Conservation (phyloP, 1,140 invertebrate species). For the Idris sp. region DNA sequence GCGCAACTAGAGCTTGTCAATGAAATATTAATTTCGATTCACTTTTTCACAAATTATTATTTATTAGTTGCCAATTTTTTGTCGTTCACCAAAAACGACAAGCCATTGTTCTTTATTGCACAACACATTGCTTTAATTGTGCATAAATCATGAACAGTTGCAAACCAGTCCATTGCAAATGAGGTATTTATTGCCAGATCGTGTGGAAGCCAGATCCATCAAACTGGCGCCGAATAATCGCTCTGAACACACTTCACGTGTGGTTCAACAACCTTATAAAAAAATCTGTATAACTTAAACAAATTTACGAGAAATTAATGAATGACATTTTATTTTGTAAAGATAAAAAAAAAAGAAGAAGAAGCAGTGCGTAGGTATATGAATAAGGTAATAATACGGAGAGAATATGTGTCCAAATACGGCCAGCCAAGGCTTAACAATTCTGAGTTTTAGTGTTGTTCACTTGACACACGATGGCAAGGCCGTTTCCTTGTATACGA, state of each 20-base stretch:
- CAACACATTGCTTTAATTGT: constrained; percentile 30
- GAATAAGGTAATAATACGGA: constrained; percentile 51
- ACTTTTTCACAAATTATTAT: no score
- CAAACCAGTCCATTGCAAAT: constrained; percentile 23
- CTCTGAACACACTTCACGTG: no score
- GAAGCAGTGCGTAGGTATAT: constrained; percentile 39
- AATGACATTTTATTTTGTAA: no score
- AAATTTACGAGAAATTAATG: no score
- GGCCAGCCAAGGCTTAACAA: constrained; percentile 42
- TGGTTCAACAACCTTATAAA: no score
- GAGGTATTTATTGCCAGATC: constrained; percentile 12
- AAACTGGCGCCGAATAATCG: constrained; percentile 27
- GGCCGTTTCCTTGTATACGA: constrained; percentile 36
- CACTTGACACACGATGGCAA: constrained; percentile 38
- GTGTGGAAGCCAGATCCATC: background rate
- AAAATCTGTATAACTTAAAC: no score
- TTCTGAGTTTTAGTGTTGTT: constrained; percentile 38
- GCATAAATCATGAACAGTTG: constrained; percentile 27
- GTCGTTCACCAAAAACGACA: constrained; percentile 20
- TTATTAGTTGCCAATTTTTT: constrained; percentile 12
- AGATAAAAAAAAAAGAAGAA: no score
- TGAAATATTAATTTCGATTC: no score
- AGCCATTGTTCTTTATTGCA: constrained; percentile 25
- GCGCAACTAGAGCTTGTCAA: no score
- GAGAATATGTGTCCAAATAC: constrained; percentile 52